These are phyloP conservation scores for Crioceris asparagi DNA, from an alignment of 2,888 invertebrate genomes.

Conservation along the genomic window DNA sequence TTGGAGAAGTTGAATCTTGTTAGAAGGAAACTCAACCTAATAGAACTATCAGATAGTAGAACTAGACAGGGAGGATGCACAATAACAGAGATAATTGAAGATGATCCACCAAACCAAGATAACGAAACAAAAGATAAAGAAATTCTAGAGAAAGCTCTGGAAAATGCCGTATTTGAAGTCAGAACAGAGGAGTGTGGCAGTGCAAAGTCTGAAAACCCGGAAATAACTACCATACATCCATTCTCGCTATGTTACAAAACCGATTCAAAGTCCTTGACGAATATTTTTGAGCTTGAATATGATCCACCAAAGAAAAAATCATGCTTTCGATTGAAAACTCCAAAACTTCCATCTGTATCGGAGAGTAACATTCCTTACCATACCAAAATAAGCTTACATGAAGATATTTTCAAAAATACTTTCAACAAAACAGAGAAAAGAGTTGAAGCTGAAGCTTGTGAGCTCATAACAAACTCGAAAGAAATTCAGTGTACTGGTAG, in stretches of 20 bases:
- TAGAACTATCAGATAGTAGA: constrained; percentile 13
- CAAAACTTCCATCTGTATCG: constrained; percentile 12
- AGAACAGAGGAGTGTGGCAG: constrained; percentile 3
- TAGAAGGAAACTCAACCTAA: constrained; percentile 16
- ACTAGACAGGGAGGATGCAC: constrained; percentile 6
- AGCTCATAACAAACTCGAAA: too few species aligned
- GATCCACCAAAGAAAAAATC: constrained; percentile 18
- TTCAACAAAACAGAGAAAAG: too few species aligned
- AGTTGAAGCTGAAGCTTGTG: too few species aligned
- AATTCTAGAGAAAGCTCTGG: neutral
- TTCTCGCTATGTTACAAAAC: constrained; percentile 9
- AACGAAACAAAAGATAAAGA: neutral
- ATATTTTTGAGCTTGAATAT: constrained; percentile 15
- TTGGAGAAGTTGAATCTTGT: constrained; percentile 19
- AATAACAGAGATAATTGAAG: constrained; percentile 14
- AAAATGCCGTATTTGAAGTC: neutral
- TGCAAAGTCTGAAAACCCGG: constrained; percentile 7
- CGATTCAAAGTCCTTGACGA: constrained; percentile 8
- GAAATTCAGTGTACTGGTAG: too few species aligned
- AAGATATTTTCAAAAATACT: constrained; percentile 13
- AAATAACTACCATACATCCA: constrained; percentile 12
- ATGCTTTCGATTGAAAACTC: constrained; percentile 13
- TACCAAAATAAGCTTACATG: constrained; percentile 14
- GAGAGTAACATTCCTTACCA: constrained; percentile 16
- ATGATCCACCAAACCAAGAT: constrained; percentile 1